phyloP scores from a whole-genome alignment of 2,888 invertebrate genomes.

The Drosophila atripex region DNA sequence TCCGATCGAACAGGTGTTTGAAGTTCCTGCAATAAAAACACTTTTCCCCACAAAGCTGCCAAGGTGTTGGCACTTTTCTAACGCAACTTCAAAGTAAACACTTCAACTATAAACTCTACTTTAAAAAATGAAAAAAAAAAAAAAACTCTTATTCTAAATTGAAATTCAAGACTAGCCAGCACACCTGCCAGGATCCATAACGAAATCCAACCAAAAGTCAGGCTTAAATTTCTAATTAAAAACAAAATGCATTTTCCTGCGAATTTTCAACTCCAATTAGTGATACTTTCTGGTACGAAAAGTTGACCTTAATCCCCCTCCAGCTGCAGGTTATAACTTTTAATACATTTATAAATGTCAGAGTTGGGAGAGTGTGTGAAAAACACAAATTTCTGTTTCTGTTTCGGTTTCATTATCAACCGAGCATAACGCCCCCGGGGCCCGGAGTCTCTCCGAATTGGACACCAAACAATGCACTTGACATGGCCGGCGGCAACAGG shows the following conservation, averaged over 20 bases:
- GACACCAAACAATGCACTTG: slow-evolving; percentile 20
- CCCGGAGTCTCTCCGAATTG: neutral
- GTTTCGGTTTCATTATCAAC: slow-evolving; percentile 8
- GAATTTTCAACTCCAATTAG: neutral
- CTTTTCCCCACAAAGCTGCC: too few species aligned
- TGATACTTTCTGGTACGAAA: neutral
- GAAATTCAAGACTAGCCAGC: neutral
- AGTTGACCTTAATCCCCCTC: neutral
- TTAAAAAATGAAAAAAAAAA: too few species aligned
- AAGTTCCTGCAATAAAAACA: too few species aligned
- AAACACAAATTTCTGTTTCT: slow-evolving; percentile 3
- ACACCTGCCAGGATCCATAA: neutral
- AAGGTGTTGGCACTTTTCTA: neutral
- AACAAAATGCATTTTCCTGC: too few species aligned
- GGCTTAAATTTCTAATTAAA: neutral
- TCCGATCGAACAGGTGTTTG: slow-evolving; percentile 1
- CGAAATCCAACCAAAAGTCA: neutral
- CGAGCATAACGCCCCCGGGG: slow-evolving; percentile 6
- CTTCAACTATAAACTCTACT: neutral
- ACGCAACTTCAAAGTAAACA: neutral
- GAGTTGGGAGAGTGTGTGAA: slow-evolving; percentile 1
- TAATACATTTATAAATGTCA: slow-evolving; percentile 10
- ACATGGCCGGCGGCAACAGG: neutral
- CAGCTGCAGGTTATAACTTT: neutral
- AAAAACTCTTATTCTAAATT: neutral